Evolutionary conservation across 1,140 invertebrate species (phyloP).

Genomic region (Tyrophagus putrescentiae): DNA sequence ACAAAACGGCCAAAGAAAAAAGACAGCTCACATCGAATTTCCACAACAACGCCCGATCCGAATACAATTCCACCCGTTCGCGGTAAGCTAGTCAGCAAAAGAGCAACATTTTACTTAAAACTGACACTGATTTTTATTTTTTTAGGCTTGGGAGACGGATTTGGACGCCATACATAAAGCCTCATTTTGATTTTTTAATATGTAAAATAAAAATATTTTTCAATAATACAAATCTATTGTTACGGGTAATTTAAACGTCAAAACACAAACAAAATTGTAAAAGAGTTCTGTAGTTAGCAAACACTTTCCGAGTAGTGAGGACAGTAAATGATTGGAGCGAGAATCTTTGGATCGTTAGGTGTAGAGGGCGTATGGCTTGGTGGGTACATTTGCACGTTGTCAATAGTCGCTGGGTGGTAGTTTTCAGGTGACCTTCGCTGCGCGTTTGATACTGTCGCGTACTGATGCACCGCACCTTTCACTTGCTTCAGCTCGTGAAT

Average conservation of each 20-base stretch:
- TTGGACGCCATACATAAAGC: not conserved
- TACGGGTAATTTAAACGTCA: not conserved
- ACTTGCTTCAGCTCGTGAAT: constrained; percentile 8
- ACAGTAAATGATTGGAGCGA: constrained; percentile 12
- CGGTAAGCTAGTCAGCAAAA: not conserved
- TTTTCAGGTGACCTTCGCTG: not conserved
- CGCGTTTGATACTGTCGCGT: not conserved
- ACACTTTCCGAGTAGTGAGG: constrained; percentile 12
- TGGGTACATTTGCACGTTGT: not conserved
- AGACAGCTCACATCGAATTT: not conserved
- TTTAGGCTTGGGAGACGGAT: constrained; percentile 8
- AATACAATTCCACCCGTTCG: not conserved
- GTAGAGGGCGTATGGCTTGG: not conserved
- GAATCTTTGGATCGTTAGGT: constrained; percentile 6
- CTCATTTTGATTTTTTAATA: not conserved
- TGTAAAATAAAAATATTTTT: not conserved
- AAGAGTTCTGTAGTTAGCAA: not conserved
- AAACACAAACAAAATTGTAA: not conserved
- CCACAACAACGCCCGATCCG: not conserved
- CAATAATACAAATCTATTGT: not conserved
- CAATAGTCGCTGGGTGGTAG: not conserved
- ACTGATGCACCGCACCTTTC: not conserved
- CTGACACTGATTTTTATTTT: no score
- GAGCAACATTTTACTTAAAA: no score
- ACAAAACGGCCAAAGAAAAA: not conserved